These are phyloP conservation scores for Patella depressa DNA, from an alignment of 2,888 invertebrate genomes.

Conservation along the genomic window DNA sequence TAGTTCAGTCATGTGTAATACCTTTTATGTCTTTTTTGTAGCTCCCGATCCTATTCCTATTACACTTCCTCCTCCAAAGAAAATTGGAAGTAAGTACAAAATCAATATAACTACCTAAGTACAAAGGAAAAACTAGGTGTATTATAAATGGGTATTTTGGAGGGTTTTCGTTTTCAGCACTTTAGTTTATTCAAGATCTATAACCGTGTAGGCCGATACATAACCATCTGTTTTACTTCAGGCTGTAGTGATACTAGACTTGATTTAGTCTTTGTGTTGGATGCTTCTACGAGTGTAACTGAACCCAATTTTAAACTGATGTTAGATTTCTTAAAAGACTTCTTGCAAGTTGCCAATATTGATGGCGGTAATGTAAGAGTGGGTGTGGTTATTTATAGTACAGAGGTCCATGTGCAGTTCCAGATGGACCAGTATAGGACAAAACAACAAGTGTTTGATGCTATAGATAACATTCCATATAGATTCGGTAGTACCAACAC, in stretches of 20 bases:
- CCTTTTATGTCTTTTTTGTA: too few species aligned
- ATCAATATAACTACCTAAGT: neutral
- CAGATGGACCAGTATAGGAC: constrained; percentile 44
- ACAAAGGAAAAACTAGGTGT: too few species aligned
- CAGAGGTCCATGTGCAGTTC: constrained; percentile 47
- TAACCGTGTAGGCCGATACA: too few species aligned
- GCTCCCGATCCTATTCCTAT: too few species aligned
- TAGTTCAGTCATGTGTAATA: too few species aligned
- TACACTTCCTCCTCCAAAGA: neutral
- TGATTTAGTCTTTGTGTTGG: constrained; percentile 49
- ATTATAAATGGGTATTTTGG: too few species aligned
- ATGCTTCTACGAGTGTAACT: constrained; percentile 47
- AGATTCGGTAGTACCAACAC: constrained; percentile 65
- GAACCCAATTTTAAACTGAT: constrained; percentile 41
- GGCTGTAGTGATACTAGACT: constrained; percentile 44
- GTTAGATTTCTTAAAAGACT: constrained; percentile 41
- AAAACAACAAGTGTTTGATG: constrained; percentile 44
- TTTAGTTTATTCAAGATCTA: neutral
- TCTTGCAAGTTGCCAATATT: constrained; percentile 45
- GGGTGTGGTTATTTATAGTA: constrained; percentile 57
- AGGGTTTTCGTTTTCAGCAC: too few species aligned
- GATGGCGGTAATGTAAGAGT: constrained; percentile 54
- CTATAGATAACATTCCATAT: constrained; percentile 52
- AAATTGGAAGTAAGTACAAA: neutral
- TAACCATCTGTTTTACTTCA: constrained; percentile 12